Evolutionary conservation across 2,797 vertebrate species (phyloP).

Genomic region (Typhlichthys subterraneus): DNA sequence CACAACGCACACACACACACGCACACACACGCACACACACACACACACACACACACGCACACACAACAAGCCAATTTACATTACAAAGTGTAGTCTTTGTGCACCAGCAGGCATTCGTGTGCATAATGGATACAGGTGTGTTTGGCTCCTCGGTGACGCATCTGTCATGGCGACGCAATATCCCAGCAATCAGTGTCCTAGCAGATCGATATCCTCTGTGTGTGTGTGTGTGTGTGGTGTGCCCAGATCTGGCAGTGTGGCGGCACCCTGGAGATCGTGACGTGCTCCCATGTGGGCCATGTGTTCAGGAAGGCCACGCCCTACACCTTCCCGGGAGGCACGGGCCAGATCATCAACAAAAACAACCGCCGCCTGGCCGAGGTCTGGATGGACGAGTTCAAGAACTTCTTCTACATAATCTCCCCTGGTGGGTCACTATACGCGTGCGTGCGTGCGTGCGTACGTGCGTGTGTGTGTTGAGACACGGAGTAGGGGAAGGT

Average conservation of each 20-base stretch:
- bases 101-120: constrained; percentile 26
- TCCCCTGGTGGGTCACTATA: constrained; percentile 87
- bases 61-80: constrained; percentile 19
- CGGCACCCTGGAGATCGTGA: constrained; percentile 96
- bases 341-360: constrained; percentile 98
- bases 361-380: constrained; percentile 97
- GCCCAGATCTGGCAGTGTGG: constrained; percentile 97
- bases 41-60: constrained; percentile 4
- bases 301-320: constrained; percentile 98
- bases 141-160: no score
- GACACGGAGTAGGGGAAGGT: neutral
- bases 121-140: neutral
- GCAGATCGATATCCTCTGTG: neutral
- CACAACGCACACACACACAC: constrained; percentile 25
- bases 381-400: constrained; percentile 99
- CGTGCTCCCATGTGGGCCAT: constrained; percentile 98
- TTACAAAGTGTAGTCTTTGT: constrained; percentile 40
- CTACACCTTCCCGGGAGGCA: constrained; percentile 97
- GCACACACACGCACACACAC: constrained; percentile 7
- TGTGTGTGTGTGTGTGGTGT: constrained; percentile 15
- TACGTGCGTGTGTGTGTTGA: constrained; percentile 13
- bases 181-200: neutral
- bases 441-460: constrained; percentile 10
- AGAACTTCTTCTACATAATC: constrained; percentile 99
- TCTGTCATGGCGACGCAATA: no score